These are phyloP conservation scores for Amazona guildingii DNA, from an alignment of 2,113 vertebrate species.

Conservation along the genomic window DNA sequence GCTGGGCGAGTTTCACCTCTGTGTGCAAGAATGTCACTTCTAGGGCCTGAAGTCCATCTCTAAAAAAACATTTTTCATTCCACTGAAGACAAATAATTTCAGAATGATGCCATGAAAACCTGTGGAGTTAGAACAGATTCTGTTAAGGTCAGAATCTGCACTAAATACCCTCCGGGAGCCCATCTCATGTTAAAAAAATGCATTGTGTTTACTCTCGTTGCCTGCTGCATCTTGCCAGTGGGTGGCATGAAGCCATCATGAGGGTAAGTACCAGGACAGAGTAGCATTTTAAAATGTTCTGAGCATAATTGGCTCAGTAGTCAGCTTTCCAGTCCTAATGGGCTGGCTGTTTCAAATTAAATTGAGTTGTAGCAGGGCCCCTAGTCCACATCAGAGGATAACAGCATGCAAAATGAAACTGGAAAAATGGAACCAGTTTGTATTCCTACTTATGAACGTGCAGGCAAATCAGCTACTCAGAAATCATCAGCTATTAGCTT, in stretches of 20 bases:
- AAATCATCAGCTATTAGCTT: constrained; percentile 24
- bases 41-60: not conserved
- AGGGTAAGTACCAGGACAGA: not conserved
- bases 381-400: not conserved
- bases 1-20: not conserved
- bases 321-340: constrained; percentile 16
- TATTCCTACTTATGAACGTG: not conserved
- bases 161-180: not conserved
- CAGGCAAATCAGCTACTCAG: constrained; percentile 20
- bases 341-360: constrained; percentile 39
- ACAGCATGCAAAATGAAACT: constrained; percentile 14
- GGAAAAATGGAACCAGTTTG: constrained; percentile 1
- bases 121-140: not conserved
- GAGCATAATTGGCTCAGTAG: constrained; percentile 1
- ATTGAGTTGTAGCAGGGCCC: not conserved
- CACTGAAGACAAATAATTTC: not conserved
- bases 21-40: not conserved
- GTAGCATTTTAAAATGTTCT: constrained; percentile 12
- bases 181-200: not conserved
- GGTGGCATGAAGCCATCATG: not conserved
- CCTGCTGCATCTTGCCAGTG: not conserved
- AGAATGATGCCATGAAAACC: not conserved
- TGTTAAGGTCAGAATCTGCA: not conserved
- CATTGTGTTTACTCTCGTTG: not conserved
- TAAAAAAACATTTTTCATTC: not conserved